phyloP scores from a whole-genome alignment of 2,888 invertebrate genomes.

The Leptopterna dolabrata region DNA sequence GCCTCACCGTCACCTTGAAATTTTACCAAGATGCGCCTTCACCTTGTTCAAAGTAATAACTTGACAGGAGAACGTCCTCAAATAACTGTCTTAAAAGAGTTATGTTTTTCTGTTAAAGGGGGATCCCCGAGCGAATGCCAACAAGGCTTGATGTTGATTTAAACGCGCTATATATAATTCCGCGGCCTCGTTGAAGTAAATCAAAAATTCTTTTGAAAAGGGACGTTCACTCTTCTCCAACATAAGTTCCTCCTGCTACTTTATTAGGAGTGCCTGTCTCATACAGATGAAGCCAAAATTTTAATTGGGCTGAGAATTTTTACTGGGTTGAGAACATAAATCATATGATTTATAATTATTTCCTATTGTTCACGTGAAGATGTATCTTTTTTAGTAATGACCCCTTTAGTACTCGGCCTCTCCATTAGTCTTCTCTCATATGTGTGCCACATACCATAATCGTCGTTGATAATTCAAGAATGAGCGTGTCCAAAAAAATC shows the following conservation, averaged over 20 bases:
- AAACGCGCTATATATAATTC: constrained; percentile 53
- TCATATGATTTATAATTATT: constrained; percentile 43
- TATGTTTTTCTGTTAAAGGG: constrained; percentile 48
- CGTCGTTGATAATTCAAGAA: no score
- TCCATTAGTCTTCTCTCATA: not conserved
- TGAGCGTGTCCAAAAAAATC: no score
- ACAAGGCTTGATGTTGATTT: constrained; percentile 51
- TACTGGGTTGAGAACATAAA: constrained; percentile 30
- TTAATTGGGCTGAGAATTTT: constrained; percentile 48
- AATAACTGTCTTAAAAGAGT: constrained; percentile 48
- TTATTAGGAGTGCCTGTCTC: constrained; percentile 30
- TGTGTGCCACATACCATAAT: no score
- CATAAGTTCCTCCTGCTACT: constrained; percentile 31
- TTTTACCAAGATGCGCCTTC: constrained; percentile 46
- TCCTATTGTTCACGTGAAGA: constrained; percentile 39
- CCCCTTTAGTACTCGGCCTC: not conserved
- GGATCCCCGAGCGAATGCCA: constrained; percentile 48
- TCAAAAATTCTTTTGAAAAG: constrained; percentile 36
- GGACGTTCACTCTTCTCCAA: constrained; percentile 32
- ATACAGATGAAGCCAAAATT: constrained; percentile 45
- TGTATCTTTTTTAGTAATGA: not conserved
- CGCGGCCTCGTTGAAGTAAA: constrained; percentile 40
- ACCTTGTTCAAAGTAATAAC: constrained; percentile 51
- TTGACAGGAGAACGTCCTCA: constrained; percentile 53
- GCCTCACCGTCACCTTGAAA: not conserved